Evolutionary conservation across 1,140 invertebrate genomes (phyloP).

Genomic region (Calycopis cecrops): DNA sequence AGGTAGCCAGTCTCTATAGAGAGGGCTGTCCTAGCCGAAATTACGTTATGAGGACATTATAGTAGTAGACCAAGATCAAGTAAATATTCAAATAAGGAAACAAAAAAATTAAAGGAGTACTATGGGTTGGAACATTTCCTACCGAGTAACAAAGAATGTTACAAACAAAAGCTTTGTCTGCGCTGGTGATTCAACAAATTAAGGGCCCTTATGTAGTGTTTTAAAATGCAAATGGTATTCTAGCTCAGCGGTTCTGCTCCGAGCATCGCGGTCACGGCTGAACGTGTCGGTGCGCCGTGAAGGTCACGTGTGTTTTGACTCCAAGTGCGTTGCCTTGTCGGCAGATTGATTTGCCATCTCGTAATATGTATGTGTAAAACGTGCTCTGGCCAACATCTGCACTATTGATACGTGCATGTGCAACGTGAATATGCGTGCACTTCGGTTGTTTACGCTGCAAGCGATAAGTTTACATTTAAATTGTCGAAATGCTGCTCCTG

Average conservation of each 20-base stretch:
- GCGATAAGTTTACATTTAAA: too few species aligned
- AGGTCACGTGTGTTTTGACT: slow-evolving; percentile 24
- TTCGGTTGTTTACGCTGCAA: too few species aligned
- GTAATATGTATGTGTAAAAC: too few species aligned
- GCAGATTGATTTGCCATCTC: background rate
- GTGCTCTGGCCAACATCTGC: background rate
- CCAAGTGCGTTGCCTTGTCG: slow-evolving; percentile 25
- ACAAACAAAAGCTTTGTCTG: background rate
- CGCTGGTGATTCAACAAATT: background rate
- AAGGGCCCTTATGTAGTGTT: background rate
- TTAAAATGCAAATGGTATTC: background rate
- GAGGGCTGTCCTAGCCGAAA: too few species aligned
- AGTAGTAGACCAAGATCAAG: too few species aligned
- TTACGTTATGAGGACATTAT: too few species aligned
- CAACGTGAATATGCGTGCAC: background rate
- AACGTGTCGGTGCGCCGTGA: slow-evolving; percentile 3
- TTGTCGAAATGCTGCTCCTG: too few species aligned
- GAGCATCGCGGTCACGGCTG: slow-evolving; percentile 30
- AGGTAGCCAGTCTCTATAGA: too few species aligned
- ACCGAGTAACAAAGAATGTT: too few species aligned
- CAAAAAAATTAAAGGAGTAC: too few species aligned
- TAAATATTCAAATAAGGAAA: too few species aligned
- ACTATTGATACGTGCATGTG: background rate
- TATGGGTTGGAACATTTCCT: too few species aligned
- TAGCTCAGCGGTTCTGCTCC: slow-evolving; percentile 12